Evolutionary conservation across 92 coral and sea anemone genomes (phyloP).

Genomic region (Bergia sp.): DNA sequence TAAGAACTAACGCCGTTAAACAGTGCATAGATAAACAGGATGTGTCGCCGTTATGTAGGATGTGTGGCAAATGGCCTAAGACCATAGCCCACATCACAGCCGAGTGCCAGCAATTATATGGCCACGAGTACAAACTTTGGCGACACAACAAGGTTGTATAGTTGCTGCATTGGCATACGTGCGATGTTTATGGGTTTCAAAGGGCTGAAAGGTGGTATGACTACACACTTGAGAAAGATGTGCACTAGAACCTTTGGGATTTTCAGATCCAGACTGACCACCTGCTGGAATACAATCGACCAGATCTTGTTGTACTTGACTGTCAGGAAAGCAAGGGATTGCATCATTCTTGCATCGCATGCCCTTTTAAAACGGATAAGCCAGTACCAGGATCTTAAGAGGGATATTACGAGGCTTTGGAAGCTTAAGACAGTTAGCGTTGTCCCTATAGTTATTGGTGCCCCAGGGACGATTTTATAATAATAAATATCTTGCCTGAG

Average conservation of each 20-base stretch:
- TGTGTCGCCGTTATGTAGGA: slow-evolving; percentile 8
- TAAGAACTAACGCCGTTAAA: slow-evolving; percentile 19
- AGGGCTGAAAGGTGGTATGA: slow-evolving; percentile 24
- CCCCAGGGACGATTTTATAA: slow-evolving; percentile 5
- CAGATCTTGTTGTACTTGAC: not conserved
- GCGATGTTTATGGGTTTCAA: slow-evolving; percentile 13
- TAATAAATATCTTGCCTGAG: no score
- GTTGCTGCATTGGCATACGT: slow-evolving; percentile 17
- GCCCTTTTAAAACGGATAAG: no score
- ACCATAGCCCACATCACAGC: slow-evolving; percentile 7
- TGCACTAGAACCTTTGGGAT: not conserved
- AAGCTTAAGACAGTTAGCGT: not conserved
- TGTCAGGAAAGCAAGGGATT: not conserved
- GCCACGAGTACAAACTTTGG: slow-evolving; percentile 16
- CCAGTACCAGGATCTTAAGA: not conserved
- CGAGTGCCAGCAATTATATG: slow-evolving; percentile 8
- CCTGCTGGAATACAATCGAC: not conserved
- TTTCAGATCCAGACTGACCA: slow-evolving; percentile 9
- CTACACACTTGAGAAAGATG: not conserved
- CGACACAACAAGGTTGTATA: slow-evolving; percentile 13
- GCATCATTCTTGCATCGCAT: no score
- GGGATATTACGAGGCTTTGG: not conserved
- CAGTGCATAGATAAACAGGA: slow-evolving; percentile 22
- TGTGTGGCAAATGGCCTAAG: not conserved
- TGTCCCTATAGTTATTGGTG: no score